phyloP scores from a whole-genome alignment of 2,797 vertebrate species.

The Rhinoraja longicauda region DNA sequence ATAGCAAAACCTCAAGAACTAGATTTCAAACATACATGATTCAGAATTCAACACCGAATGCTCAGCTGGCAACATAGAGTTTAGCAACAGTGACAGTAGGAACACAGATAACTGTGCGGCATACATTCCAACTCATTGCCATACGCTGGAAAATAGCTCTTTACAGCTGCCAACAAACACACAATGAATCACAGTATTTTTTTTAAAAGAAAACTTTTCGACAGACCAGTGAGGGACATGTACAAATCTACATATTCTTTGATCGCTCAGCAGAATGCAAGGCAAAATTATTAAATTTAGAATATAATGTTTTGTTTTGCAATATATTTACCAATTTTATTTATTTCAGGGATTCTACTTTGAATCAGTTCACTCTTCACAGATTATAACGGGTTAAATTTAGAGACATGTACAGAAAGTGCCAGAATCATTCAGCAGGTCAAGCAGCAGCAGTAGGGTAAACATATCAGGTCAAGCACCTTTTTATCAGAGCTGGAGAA shows the following conservation, averaged over 20 bases:
- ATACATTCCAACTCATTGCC: conserved; percentile 11
- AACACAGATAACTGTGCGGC: background rate
- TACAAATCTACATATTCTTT: background rate
- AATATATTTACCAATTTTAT: background rate
- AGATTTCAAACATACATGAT: background rate
- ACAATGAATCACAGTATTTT: background rate
- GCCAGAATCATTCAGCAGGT: no score
- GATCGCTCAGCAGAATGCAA: background rate
- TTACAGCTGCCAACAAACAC: background rate
- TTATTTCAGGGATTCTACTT: background rate
- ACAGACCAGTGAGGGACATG: background rate
- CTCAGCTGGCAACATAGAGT: no score
- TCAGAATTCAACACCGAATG: background rate
- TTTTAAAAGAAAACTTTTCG: background rate
- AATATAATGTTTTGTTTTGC: background rate
- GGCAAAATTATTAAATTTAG: background rate
- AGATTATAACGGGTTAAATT: no score
- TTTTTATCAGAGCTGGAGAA: no score
- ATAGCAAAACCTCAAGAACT: background rate
- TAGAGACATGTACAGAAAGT: no score
- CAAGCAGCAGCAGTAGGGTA: no score
- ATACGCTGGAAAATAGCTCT: background rate
- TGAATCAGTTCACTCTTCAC: no score
- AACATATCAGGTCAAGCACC: no score
- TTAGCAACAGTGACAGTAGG: conserved; percentile 1